phyloP scores from a whole-genome alignment of 2,113 vertebrate species.

The Serilophus lunatus region DNA sequence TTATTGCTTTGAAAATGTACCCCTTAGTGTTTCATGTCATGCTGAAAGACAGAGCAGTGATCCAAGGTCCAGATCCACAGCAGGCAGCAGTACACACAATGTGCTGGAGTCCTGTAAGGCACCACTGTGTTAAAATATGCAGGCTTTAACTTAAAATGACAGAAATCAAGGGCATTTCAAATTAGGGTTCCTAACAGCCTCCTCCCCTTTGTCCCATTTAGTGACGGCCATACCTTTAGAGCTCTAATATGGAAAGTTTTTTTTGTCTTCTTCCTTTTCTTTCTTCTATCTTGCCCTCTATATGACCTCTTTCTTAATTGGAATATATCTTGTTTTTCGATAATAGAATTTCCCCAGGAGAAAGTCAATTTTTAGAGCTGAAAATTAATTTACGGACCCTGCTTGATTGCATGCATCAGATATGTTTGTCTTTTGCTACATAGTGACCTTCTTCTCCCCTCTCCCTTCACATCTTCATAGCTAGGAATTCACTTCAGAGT shows the following conservation, averaged over 20 bases:
- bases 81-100: slow-evolving; percentile 2
- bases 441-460: slow-evolving; percentile 51
- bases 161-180: slow-evolving; percentile 55
- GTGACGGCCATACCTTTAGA: neutral
- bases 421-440: slow-evolving; percentile 59
- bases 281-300: slow-evolving; percentile 39
- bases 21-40: slow-evolving; percentile 24
- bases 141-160: slow-evolving; percentile 45
- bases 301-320: slow-evolving; percentile 54
- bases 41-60: slow-evolving; percentile 51
- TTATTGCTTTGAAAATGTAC: slow-evolving; percentile 26
- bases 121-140: slow-evolving; percentile 45
- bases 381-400: slow-evolving; percentile 57
- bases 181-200: neutral
- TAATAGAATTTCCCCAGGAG: slow-evolving; percentile 67
- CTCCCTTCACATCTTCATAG: slow-evolving; percentile 25
- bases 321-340: slow-evolving; percentile 66
- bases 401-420: slow-evolving; percentile 51
- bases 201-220: slow-evolving; percentile 24
- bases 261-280: neutral
- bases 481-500: neutral
- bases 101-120: slow-evolving; percentile 14
- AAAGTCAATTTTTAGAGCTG: slow-evolving; percentile 59
- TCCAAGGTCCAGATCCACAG: slow-evolving; percentile 47
- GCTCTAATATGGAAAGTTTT: neutral